Evolutionary conservation across 2,888 invertebrate species (phyloP).

Genomic region (Trilocha varians): DNA sequence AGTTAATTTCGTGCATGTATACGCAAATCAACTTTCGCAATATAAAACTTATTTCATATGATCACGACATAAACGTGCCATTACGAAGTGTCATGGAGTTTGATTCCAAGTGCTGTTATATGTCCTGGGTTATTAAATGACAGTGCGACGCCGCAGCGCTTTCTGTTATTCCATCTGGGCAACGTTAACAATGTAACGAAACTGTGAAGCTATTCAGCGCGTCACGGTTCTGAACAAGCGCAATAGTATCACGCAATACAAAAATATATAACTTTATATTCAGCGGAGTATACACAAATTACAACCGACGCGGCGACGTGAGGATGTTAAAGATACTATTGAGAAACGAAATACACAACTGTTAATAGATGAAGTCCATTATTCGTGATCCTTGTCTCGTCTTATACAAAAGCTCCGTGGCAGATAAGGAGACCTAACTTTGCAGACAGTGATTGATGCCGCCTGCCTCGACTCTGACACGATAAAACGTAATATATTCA

Average conservation of each 20-base stretch:
- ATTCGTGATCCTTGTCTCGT: slow-evolving; percentile 43
- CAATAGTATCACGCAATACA: slow-evolving; percentile 22
- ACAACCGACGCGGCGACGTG: slow-evolving; percentile 8
- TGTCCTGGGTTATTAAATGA: slow-evolving; percentile 26
- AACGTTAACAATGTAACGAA: slow-evolving; percentile 24
- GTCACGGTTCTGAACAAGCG: slow-evolving; percentile 24
- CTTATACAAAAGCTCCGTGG: slow-evolving; percentile 31
- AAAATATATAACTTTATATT: slow-evolving; percentile 5
- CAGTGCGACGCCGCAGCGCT: slow-evolving; percentile 20
- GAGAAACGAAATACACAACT: slow-evolving; percentile 17
- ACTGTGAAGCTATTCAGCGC: slow-evolving; percentile 24
- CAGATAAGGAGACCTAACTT: slow-evolving; percentile 39
- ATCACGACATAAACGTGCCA: slow-evolving; percentile 45
- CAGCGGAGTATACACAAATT: slow-evolving; percentile 5
- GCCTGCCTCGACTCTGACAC: slow-evolving; percentile 24
- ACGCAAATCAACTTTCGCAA: slow-evolving; percentile 31
- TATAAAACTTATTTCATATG: slow-evolving; percentile 36
- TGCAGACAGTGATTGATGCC: slow-evolving; percentile 60
- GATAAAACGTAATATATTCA: slow-evolving; percentile 33
- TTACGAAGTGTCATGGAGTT: slow-evolving; percentile 37
- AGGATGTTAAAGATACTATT: slow-evolving; percentile 8
- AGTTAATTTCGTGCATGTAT: slow-evolving; percentile 32
- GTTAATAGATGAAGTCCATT: slow-evolving; percentile 34
- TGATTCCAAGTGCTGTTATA: slow-evolving; percentile 39
- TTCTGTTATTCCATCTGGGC: slow-evolving; percentile 32